These are phyloP conservation scores for Leptoclinus maculatus DNA, from an alignment of 2,797 vertebrate genomes.

Conservation along the genomic window DNA sequence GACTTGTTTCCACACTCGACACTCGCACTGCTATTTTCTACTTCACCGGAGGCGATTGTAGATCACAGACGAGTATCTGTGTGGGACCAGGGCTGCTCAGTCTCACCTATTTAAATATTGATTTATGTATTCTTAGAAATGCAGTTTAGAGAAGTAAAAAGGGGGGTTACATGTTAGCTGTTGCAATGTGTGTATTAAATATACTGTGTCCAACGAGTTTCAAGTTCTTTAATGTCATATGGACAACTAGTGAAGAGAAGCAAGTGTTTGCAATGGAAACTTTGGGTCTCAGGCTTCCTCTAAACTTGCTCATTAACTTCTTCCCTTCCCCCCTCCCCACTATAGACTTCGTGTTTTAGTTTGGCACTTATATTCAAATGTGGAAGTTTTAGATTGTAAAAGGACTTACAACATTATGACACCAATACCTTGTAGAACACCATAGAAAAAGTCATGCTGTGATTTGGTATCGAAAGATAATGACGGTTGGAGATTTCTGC, in stretches of 20 bases:
- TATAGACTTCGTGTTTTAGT: too few species aligned
- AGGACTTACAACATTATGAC: too few species aligned
- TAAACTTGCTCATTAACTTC: too few species aligned
- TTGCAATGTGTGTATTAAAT: not conserved
- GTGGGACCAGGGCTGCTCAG: constrained; percentile 16
- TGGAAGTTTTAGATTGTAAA: too few species aligned
- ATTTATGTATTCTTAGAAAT: constrained; percentile 8
- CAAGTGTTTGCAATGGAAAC: too few species aligned
- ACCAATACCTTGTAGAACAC: too few species aligned
- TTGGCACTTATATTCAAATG: too few species aligned
- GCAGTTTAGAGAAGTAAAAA: not conserved
- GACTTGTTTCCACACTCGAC: constrained; percentile 51
- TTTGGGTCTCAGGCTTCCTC: not conserved
- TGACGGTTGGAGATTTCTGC: too few species aligned
- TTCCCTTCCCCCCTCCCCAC: too few species aligned
- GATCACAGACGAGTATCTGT: constrained; percentile 42
- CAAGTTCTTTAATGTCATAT: not conserved
- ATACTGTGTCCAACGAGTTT: not conserved
- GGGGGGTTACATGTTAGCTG: not conserved
- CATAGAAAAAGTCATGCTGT: too few species aligned
- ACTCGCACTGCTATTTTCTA: constrained; percentile 50
- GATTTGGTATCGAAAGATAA: too few species aligned
- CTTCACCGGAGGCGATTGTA: constrained; percentile 47
- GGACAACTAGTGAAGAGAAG: not conserved
- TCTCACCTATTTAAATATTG: constrained; percentile 4